Evolutionary conservation across 2,888 invertebrate genomes (phyloP).

Genomic region (Dorcus parallelipipedus): DNA sequence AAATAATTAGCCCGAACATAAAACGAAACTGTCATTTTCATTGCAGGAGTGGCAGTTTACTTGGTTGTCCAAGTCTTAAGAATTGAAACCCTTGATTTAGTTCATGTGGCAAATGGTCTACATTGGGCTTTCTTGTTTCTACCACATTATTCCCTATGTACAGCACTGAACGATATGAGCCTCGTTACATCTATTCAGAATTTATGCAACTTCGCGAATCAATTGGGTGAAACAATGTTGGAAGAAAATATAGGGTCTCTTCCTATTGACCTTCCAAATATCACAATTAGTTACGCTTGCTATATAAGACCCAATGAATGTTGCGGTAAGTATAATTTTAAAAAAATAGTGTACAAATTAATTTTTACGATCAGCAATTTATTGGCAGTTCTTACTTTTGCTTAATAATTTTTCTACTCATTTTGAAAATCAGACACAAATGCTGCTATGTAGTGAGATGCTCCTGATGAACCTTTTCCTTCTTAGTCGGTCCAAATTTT

Average conservation of each 20-base stretch:
- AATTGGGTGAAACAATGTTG: conserved; percentile 4
- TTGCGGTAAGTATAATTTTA: conserved; percentile 45
- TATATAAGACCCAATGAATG: conserved; percentile 16
- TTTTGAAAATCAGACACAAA: no score
- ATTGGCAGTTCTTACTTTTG: no score
- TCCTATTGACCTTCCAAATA: neutral
- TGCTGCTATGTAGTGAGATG: no score
- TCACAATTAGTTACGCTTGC: conserved; percentile 6
- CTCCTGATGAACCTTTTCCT: no score
- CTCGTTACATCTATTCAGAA: conserved; percentile 19
- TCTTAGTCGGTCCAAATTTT: no score
- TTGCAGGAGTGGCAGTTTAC: conserved; percentile 66
- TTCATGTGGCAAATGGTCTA: conserved; percentile 56
- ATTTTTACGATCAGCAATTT: conserved; percentile 7
- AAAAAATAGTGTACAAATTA: conserved; percentile 22
- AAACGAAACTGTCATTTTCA: no score
- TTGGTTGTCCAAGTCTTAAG: conserved; percentile 67
- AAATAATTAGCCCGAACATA: neutral
- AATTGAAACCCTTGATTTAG: conserved; percentile 57
- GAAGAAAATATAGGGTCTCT: neutral
- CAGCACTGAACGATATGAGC: conserved; percentile 45
- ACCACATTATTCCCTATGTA: conserved; percentile 66
- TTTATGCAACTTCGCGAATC: conserved; percentile 15
- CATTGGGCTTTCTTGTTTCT: conserved; percentile 67
- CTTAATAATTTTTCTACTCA: no score